Percentiles rank a stretch among this genome's conserved stretches.
Conservation (phyloP, 2,113 vertebrate genomes). For the Acanthochromis polyacanthus region DNA sequence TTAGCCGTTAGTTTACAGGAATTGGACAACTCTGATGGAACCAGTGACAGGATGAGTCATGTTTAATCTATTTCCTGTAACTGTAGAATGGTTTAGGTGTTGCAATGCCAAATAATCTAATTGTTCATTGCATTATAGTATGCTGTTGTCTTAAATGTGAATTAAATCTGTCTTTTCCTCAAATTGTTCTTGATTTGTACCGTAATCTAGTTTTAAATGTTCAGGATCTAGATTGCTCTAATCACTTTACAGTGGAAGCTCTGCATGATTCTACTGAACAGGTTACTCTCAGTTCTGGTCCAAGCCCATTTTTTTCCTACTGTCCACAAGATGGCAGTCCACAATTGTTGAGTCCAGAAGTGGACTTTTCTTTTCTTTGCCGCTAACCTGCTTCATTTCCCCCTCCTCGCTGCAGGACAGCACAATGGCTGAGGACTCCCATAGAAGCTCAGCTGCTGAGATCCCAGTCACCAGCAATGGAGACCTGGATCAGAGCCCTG, state of each 20-base stretch:
- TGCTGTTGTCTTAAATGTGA: neutral
- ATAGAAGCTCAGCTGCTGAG: conserved; percentile 93
- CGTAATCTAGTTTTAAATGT: neutral
- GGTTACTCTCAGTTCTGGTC: neutral
- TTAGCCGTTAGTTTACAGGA: neutral
- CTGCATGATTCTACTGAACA: neutral
- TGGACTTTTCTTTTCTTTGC: neutral
- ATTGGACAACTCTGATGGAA: neutral
- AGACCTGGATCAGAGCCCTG: conserved; percentile 88
- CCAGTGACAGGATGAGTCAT: neutral
- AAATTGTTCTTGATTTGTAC: no score
- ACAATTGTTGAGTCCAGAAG: neutral
- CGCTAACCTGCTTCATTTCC: conserved; percentile 30
- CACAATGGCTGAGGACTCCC: conserved; percentile 92
- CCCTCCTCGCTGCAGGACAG: conserved; percentile 75
- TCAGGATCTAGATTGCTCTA: neutral
- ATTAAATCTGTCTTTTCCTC: no score
- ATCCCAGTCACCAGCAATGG: conserved; percentile 97
- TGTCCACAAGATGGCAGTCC: conserved; percentile 69
- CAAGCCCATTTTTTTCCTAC: neutral
- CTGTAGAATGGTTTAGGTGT: neutral
- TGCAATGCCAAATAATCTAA: neutral
- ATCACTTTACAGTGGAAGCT: neutral
- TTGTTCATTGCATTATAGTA: neutral
- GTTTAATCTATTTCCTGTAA: no score